These are phyloP conservation scores for Manis pentadactyla DNA, from an alignment of 2,797 vertebrate species.

Conservation along the genomic window DNA sequence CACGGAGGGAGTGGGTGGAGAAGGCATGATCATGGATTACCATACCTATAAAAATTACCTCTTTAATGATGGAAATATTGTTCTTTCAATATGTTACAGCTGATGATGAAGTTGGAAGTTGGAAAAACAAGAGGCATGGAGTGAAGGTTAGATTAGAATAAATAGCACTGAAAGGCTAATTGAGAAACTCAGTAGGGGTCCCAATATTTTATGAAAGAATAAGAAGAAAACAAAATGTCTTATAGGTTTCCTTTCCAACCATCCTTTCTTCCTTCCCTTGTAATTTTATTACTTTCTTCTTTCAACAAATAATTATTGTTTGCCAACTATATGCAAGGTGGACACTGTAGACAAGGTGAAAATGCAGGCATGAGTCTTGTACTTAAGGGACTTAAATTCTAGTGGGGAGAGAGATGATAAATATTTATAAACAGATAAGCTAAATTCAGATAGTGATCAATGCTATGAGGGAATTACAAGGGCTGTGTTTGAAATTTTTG, in stretches of 20 bases:
- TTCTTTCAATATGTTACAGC: background rate
- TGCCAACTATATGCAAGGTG: background rate
- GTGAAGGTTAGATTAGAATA: background rate
- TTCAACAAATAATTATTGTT: background rate
- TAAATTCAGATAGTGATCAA: background rate
- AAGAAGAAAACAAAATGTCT: background rate
- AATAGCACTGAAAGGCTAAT: background rate
- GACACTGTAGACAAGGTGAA: background rate
- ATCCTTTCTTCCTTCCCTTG: background rate
- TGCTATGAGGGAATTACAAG: background rate
- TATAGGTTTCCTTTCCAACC: background rate
- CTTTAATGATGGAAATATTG: background rate
- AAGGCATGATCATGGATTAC: background rate
- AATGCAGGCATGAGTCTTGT: background rate
- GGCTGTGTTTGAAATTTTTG: background rate
- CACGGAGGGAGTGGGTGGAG: background rate
- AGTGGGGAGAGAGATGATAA: background rate
- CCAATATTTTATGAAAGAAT: too few species aligned
- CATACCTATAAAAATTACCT: background rate
- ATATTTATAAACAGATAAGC: background rate
- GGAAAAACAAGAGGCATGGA: background rate
- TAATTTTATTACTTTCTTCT: background rate
- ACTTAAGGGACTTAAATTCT: background rate
- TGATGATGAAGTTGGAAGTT: background rate
- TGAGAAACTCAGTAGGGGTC: background rate